Evolutionary conservation across 2,797 vertebrate species (phyloP).

Genomic region (Knipowitschia caucasica): DNA sequence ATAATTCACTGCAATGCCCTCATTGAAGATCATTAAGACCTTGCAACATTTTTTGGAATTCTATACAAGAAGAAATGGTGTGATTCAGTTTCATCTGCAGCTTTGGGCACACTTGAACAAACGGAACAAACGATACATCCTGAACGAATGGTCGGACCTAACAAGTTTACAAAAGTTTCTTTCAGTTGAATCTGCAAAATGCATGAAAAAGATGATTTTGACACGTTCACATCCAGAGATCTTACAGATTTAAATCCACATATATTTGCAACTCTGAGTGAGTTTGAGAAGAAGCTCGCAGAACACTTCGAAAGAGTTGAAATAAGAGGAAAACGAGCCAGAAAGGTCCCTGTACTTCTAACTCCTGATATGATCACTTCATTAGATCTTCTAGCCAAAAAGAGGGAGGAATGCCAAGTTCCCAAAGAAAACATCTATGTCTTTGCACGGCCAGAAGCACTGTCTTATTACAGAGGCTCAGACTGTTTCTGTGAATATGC

Average conservation of each 20-base stretch:
- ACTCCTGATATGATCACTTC: conserved; percentile 26
- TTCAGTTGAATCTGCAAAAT: conserved; percentile 7
- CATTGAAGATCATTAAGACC: conserved; percentile 13
- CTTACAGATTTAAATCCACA: conserved; percentile 25
- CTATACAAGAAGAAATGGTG: conserved; percentile 24
- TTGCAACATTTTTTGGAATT: conserved; percentile 28
- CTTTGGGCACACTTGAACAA: conserved; percentile 27
- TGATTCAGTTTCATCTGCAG: conserved; percentile 27
- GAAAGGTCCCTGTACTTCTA: conserved; percentile 39
- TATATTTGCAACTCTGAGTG: conserved; percentile 23
- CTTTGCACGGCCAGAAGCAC: conserved; percentile 20
- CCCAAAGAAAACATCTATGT: conserved; percentile 11
- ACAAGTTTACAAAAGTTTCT: conserved; percentile 33
- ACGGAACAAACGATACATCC: conserved; percentile 42
- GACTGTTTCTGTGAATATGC: conserved; percentile 25
- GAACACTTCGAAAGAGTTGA: conserved; percentile 26
- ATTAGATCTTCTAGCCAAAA: conserved; percentile 23
- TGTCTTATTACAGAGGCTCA: conserved; percentile 20
- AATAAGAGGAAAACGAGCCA: conserved; percentile 29
- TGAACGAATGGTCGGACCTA: too few species aligned
- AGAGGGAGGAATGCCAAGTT: conserved; percentile 10
- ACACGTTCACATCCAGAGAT: conserved; percentile 21
- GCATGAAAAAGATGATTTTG: conserved; percentile 23
- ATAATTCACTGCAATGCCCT: conserved; percentile 30
- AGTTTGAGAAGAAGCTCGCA: conserved; percentile 22